These are phyloP conservation scores for Prionace glauca DNA, from an alignment of 2,797 vertebrate genomes.

Conservation along the genomic window DNA sequence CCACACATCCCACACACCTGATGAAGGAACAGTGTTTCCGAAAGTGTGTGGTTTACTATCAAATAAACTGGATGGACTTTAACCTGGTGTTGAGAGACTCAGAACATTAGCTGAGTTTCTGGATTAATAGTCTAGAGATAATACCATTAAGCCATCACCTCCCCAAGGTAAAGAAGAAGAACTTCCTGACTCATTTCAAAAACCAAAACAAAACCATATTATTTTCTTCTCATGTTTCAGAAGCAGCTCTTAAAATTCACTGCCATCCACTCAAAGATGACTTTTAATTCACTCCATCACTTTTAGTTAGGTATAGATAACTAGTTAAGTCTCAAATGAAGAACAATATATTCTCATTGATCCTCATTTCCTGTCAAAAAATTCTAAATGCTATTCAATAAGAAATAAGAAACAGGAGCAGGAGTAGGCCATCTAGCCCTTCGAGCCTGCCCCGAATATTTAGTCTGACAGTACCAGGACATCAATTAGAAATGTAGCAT, in stretches of 20 bases:
- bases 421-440: too few species aligned
- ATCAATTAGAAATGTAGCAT: background rate
- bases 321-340: background rate
- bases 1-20: too few species aligned
- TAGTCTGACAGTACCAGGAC: background rate
- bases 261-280: background rate
- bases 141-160: too few species aligned
- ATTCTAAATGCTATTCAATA: background rate
- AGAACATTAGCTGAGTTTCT: too few species aligned
- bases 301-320: background rate
- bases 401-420: too few species aligned
- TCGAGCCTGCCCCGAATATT: background rate
- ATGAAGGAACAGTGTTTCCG: too few species aligned
- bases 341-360: background rate
- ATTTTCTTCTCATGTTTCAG: background rate
- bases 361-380: background rate
- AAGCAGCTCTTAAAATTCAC: background rate
- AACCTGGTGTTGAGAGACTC: too few species aligned
- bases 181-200: background rate
- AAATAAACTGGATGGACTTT: too few species aligned
- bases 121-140: too few species aligned
- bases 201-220: background rate
- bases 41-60: too few species aligned
- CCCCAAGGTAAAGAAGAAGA: background rate
- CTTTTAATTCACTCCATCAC: background rate